Evolutionary conservation across 2,113 vertebrate species (phyloP).

Genomic region (Tiliqua scincoides): DNA sequence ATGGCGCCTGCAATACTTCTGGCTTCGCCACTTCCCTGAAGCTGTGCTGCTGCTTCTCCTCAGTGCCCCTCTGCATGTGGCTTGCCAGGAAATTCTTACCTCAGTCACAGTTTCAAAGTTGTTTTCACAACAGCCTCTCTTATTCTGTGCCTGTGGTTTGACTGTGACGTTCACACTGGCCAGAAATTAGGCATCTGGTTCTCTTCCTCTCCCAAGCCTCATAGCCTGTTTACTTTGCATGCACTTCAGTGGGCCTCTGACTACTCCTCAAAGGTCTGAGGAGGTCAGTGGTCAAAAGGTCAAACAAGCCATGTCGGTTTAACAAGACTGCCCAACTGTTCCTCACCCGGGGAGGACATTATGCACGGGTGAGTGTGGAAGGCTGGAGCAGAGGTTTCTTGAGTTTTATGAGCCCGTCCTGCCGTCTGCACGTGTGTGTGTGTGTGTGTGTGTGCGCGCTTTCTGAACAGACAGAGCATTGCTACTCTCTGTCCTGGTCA

Average conservation of each 20-base stretch:
- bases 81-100: too few species aligned
- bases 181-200: neutral
- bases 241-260: neutral
- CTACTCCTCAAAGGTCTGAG: rapidly evolving
- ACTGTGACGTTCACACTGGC: neutral
- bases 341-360: neutral
- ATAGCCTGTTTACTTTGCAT: neutral
- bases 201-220: neutral
- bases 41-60: too few species aligned
- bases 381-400: neutral
- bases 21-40: too few species aligned
- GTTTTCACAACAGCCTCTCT: neutral
- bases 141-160: neutral
- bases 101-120: too few species aligned
- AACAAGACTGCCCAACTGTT: neutral
- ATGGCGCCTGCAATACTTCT: too few species aligned
- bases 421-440: rapidly evolving
- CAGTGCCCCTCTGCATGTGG: too few species aligned
- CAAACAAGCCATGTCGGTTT: neutral
- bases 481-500: neutral
- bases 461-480: constrained; percentile 4
- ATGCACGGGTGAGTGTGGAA: neutral
- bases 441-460: constrained; percentile 12
- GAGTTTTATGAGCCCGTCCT: neutral
- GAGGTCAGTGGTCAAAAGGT: neutral